Conservation (phyloP, 1,140 invertebrate species). For the Liolophura sinensis region DNA sequence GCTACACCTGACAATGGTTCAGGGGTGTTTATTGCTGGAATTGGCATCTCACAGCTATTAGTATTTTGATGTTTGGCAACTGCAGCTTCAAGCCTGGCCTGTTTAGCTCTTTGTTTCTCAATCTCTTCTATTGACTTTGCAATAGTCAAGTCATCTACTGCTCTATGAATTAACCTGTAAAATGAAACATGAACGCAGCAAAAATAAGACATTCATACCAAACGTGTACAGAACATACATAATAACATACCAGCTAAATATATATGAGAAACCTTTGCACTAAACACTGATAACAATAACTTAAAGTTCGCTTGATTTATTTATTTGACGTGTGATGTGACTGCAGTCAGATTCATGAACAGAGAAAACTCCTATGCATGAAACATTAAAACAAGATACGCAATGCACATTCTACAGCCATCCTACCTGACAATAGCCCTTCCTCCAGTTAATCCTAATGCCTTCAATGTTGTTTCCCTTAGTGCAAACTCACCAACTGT, state of each 20-base stretch:
- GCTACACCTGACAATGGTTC: too few species aligned
- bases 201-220: background rate
- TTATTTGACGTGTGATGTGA: too few species aligned
- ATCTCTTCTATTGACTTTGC: slow-evolving; percentile 32
- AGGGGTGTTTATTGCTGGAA: slow-evolving; percentile 1
- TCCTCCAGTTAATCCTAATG: slow-evolving; percentile 75
- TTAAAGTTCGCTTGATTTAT: too few species aligned
- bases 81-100: slow-evolving; percentile 35
- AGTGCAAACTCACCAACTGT: slow-evolving; percentile 70
- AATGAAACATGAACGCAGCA: slow-evolving; percentile 3
- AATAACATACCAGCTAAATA: background rate
- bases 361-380: background rate
- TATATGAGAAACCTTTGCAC: too few species aligned
- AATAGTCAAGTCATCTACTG: slow-evolving; percentile 37
- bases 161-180: slow-evolving; percentile 44
- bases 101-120: slow-evolving; percentile 41
- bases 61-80: slow-evolving; percentile 12
- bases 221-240: background rate
- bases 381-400: background rate
- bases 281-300: too few species aligned
- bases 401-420: background rate
- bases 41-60: too few species aligned
- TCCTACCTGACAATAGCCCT: slow-evolving; percentile 64
- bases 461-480: slow-evolving; percentile 70
- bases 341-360: background rate